Conservation (phyloP, 1,140 invertebrate species). For the Solen grandis region DNA sequence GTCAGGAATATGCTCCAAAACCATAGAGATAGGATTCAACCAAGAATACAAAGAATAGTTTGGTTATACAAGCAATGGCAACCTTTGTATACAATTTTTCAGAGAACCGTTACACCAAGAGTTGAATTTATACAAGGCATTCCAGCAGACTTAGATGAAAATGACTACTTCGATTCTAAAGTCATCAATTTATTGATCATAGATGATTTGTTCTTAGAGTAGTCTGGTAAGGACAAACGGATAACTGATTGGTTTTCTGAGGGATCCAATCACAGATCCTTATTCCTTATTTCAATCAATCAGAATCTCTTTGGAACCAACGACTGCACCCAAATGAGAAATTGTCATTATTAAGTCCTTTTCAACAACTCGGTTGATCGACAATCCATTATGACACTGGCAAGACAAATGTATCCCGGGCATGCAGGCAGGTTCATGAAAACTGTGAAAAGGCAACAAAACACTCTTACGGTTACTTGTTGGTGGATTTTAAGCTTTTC, state of each 20-base stretch:
- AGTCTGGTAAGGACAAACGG: constrained; percentile 31
- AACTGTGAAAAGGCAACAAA: not conserved
- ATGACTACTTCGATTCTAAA: constrained; percentile 10
- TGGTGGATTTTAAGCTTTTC: not conserved
- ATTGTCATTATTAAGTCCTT: constrained; percentile 37
- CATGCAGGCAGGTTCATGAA: not conserved
- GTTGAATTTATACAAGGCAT: constrained; percentile 27
- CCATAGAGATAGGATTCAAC: not conserved
- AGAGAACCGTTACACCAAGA: not conserved
- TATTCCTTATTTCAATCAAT: constrained; percentile 31
- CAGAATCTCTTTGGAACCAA: constrained; percentile 39
- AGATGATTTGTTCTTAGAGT: constrained; percentile 28
- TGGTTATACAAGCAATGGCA: constrained; percentile 40
- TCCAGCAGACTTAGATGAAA: constrained; percentile 4
- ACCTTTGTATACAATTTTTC: constrained; percentile 10
- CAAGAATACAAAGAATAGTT: not conserved
- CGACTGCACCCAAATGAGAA: constrained; percentile 19
- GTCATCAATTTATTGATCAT: constrained; percentile 29
- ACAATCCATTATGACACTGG: constrained; percentile 18
- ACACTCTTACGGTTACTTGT: not conserved
- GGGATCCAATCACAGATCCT: constrained; percentile 7
- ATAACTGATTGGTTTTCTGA: constrained; percentile 20
- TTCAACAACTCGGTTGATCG: constrained; percentile 45
- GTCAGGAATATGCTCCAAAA: not conserved
- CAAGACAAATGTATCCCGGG: constrained; percentile 45